Evolutionary conservation across 2,888 invertebrate genomes (phyloP).

Genomic region (Trichogramma evanescens): DNA sequence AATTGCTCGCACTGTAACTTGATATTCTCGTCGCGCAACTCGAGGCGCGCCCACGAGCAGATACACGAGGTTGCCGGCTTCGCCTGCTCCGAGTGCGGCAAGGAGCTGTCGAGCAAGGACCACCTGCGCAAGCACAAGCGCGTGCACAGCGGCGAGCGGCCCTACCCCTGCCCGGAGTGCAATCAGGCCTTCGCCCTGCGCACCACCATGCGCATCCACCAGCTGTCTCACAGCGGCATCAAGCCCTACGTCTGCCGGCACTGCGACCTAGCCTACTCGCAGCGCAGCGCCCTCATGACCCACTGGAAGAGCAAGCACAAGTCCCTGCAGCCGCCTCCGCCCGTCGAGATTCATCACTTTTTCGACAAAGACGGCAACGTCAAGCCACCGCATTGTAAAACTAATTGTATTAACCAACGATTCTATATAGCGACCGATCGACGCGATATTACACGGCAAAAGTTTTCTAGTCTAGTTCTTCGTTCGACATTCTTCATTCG

Average conservation of each 20-base stretch:
- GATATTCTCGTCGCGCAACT: neutral
- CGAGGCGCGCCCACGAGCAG: conserved; percentile 46
- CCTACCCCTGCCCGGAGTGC: conserved; percentile 19
- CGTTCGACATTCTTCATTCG: too few species aligned
- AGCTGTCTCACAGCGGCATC: conserved; percentile 25
- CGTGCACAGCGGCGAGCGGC: conserved; percentile 18
- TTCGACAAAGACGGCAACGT: conserved; percentile 9
- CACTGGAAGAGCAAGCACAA: conserved; percentile 29
- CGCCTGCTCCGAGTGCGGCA: conserved; percentile 44
- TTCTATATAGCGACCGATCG: too few species aligned
- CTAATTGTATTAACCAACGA: too few species aligned
- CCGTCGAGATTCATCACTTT: conserved; percentile 16
- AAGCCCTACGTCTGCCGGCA: conserved; percentile 26
- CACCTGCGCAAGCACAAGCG: conserved; percentile 19
- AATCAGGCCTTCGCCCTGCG: conserved; percentile 19
- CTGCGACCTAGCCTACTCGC: conserved; percentile 26
- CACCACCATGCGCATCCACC: conserved; percentile 20
- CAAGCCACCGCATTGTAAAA: too few species aligned
- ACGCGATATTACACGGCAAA: too few species aligned
- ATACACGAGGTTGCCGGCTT: conserved; percentile 35
- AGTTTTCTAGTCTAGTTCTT: too few species aligned
- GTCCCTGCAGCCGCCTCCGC: conserved; percentile 19
- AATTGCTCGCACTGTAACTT: too few species aligned
- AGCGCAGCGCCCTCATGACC: conserved; percentile 27
- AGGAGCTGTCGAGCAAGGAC: conserved; percentile 38